Conservation (phyloP, 1,140 invertebrate genomes). For the Brachionus plicatilis region DNA sequence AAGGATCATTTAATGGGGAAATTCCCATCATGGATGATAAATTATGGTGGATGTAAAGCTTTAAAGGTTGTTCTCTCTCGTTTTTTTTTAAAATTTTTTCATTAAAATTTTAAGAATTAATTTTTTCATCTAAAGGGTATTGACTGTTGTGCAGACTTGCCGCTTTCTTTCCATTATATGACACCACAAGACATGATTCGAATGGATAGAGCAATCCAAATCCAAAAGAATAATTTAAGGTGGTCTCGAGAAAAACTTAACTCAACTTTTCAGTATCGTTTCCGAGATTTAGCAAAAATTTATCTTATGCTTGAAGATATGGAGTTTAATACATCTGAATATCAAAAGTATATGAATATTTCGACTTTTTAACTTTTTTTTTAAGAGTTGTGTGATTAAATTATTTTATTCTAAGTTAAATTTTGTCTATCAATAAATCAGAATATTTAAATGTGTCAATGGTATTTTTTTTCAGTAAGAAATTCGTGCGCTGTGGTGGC, state of each 20-base stretch:
- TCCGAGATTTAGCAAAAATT: not conserved
- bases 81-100: not conserved
- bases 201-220: not conserved
- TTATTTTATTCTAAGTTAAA: no score
- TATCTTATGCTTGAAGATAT: conserved; percentile 9
- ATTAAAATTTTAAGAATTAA: not conserved
- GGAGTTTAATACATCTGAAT: not conserved
- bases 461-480: no score
- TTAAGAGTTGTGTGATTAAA: no score
- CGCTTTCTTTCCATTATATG: conserved; percentile 93
- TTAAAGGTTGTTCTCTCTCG: not conserved
- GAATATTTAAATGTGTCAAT: no score
- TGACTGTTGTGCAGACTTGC: conserved; percentile 88
- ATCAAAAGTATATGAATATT: not conserved
- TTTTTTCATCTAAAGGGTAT: conserved; percentile 65
- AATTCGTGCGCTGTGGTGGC: no score
- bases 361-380: not conserved
- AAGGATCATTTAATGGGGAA: not conserved
- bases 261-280: not conserved
- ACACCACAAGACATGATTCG: not conserved
- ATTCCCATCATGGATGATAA: not conserved
- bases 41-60: not conserved
- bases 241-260: not conserved
- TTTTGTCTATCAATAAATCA: no score
- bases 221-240: not conserved